phyloP scores from a whole-genome alignment of 2,797 vertebrate genomes.

The Peromyscus melanophrys region DNA sequence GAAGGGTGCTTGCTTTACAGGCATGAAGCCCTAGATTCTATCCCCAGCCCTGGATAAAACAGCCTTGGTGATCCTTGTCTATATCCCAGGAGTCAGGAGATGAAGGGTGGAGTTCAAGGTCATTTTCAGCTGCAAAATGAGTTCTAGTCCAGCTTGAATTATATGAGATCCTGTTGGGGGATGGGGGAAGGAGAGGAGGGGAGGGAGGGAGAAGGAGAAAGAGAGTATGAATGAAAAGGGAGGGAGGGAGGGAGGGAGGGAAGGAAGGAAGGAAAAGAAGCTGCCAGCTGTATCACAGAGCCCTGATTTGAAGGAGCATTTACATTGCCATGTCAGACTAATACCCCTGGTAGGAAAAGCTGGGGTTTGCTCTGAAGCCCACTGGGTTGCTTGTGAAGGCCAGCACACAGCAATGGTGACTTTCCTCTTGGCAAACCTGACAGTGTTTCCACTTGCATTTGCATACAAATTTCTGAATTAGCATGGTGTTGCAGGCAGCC shows the following conservation, averaged over 20 bases:
- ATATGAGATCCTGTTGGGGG: neutral
- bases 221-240: too few relatives aligned
- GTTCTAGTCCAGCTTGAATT: neutral
- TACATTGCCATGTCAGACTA: neutral
- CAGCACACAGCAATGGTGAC: conserved; percentile 19
- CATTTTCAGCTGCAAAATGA: neutral
- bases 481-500: conserved; percentile 55
- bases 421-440: conserved; percentile 78
- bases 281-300: neutral
- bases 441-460: conserved; percentile 63
- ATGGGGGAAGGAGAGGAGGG: neutral
- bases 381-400: neutral
- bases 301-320: neutral
- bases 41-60: neutral
- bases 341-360: conserved; percentile 19
- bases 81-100: neutral
- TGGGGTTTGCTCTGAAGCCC: neutral
- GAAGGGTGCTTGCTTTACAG: neutral
- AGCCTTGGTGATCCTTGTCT: too few relatives aligned
- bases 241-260: too few relatives aligned
- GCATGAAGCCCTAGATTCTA: neutral
- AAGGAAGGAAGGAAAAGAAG: neutral
- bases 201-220: too few relatives aligned
- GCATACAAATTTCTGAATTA: conserved; percentile 75
- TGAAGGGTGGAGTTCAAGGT: neutral